Percentiles rank a stretch among this genome's conserved stretches.
phyloP scores from a whole-genome alignment of 1,140 invertebrate genomes.

The Leguminivora glycinivorella region DNA sequence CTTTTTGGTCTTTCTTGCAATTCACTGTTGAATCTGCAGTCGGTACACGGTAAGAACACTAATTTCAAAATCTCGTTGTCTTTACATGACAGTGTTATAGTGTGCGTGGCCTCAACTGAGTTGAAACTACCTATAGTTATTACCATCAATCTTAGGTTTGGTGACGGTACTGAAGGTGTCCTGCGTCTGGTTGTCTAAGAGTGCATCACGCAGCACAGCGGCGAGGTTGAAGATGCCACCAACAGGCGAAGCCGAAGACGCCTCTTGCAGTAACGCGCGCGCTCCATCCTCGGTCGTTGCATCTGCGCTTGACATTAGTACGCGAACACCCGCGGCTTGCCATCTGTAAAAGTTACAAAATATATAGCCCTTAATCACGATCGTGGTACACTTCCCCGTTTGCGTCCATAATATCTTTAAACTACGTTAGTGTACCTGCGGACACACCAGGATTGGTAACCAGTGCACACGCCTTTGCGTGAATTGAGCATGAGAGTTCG shows the following conservation, averaged over 20 bases:
- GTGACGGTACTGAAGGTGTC: slow-evolving; percentile 88
- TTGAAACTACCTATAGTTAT: too few relatives aligned
- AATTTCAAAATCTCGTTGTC: too few relatives aligned
- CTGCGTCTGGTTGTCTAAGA: slow-evolving; percentile 92
- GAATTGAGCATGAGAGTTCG: slow-evolving; percentile 93
- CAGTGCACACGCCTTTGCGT: slow-evolving; percentile 90
- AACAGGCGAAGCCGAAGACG: slow-evolving; percentile 86
- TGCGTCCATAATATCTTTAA: not conserved
- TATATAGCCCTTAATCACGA: not conserved
- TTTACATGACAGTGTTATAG: too few relatives aligned
- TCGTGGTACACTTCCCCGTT: not conserved
- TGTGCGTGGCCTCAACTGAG: too few relatives aligned
- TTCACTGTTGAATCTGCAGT: too few relatives aligned
- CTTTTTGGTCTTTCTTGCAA: too few relatives aligned
- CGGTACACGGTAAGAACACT: too few relatives aligned
- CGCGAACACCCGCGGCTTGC: slow-evolving; percentile 84
- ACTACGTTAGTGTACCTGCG: slow-evolving; percentile 70
- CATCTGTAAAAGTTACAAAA: slow-evolving; percentile 72
- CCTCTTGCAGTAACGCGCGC: slow-evolving; percentile 84
- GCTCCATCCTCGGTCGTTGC: slow-evolving; percentile 84
- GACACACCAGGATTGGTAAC: slow-evolving; percentile 91
- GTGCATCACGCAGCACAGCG: slow-evolving; percentile 90
- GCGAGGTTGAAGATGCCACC: slow-evolving; percentile 98
- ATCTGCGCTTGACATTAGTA: slow-evolving; percentile 86
- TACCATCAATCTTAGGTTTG: slow-evolving; percentile 90